Percentiles rank a stretch among this genome's conserved stretches.
Conservation (phyloP, 2,797 vertebrate species). For the Lacerta viridis region DNA sequence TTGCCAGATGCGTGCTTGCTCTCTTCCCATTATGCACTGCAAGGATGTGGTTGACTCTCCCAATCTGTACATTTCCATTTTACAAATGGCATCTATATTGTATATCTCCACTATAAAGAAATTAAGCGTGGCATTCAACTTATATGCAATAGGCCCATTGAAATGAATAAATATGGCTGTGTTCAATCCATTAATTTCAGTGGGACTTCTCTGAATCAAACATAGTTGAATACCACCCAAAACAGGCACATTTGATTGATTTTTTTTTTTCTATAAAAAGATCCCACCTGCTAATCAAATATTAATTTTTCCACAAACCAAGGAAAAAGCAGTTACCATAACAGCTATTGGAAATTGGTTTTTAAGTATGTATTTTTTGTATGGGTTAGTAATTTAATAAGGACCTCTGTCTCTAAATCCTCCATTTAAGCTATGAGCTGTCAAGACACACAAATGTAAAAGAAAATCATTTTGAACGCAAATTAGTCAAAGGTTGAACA, state of each 20-base stretch:
- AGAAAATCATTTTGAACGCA: conserved; percentile 34
- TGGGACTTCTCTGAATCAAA: too few relatives aligned
- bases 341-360: conserved; percentile 11
- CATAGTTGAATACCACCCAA: not conserved
- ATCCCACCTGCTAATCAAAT: not conserved
- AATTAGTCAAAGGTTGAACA: not conserved
- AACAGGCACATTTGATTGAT: fast-evolving
- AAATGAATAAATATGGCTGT: too few relatives aligned
- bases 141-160: too few relatives aligned
- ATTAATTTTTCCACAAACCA: fast-evolving
- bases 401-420: not conserved
- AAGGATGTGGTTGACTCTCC: not conserved
- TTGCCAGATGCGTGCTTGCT: not conserved
- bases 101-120: not conserved
- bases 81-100: not conserved
- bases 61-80: not conserved
- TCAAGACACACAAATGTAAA: conserved; percentile 59
- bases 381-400: not conserved
- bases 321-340: conserved; percentile 3
- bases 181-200: too few relatives aligned
- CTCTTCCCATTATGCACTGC: conserved; percentile 2
- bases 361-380: not conserved
- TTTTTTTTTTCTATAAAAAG: not conserved
- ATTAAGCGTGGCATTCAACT: not conserved
- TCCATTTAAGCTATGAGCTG: not conserved